phyloP scores from a whole-genome alignment of 2,797 vertebrate species.

The Diplodus puntazzo region DNA sequence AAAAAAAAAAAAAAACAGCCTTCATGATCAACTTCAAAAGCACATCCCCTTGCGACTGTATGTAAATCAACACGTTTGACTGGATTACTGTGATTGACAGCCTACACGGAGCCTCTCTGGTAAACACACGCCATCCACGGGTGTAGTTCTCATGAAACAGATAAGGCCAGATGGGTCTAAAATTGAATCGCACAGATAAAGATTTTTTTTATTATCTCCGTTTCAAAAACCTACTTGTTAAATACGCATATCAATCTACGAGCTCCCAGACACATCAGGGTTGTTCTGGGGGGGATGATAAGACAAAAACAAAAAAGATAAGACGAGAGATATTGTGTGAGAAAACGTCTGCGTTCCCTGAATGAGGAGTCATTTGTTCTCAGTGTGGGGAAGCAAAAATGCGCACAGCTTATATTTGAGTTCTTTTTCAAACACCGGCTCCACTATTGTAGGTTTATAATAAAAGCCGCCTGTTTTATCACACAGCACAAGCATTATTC shows the following conservation, averaged over 20 bases:
- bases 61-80: slow-evolving; percentile 49
- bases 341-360: slow-evolving; percentile 47
- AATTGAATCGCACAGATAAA: slow-evolving; percentile 29
- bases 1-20: neutral
- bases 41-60: slow-evolving; percentile 41
- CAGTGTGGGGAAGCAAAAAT: slow-evolving; percentile 54
- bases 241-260: slow-evolving; percentile 40
- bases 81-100: slow-evolving; percentile 63
- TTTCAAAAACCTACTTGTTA: slow-evolving; percentile 40
- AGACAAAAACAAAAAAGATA: slow-evolving; percentile 45
- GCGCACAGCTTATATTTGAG: slow-evolving; percentile 59
- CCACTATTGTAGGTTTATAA: slow-evolving; percentile 77
- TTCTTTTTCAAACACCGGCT: slow-evolving; percentile 71
- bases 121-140: slow-evolving; percentile 35
- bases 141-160: slow-evolving; percentile 38
- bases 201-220: slow-evolving; percentile 32
- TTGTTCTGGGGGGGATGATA: slow-evolving; percentile 9
- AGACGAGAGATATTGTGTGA: slow-evolving; percentile 22
- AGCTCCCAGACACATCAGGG: slow-evolving; percentile 19
- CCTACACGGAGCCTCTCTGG: slow-evolving; percentile 40
- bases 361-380: slow-evolving; percentile 54
- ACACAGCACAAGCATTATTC: slow-evolving; percentile 76
- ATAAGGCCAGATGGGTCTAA: slow-evolving; percentile 18
- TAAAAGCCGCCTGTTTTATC: slow-evolving; percentile 80
- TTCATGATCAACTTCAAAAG: slow-evolving; percentile 43